Percentiles rank a stretch among this genome's conserved stretches.
These are phyloP conservation scores for Acrobeloides nanus DNA, from an alignment of 2,888 invertebrate species.

Conservation along the genomic window DNA sequence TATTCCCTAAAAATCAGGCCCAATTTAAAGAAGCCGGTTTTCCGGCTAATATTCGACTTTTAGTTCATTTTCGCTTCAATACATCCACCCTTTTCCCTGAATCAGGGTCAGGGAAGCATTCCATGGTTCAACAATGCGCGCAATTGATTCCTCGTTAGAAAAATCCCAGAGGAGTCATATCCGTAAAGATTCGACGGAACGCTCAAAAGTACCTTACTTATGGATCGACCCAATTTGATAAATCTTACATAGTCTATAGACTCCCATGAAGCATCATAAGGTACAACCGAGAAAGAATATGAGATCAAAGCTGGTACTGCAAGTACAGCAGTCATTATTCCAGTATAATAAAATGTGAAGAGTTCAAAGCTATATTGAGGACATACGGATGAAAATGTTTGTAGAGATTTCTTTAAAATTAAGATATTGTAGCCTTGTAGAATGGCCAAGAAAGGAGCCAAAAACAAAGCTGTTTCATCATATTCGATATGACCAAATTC, in stretches of 20 bases:
- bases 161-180: conserved; percentile 2
- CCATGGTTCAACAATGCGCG: too few species aligned
- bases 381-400: neutral
- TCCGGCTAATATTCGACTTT: too few species aligned
- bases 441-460: conserved; percentile 37
- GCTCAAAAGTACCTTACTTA: too few species aligned
- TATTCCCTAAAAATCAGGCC: too few species aligned
- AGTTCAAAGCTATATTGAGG: conserved; percentile 19
- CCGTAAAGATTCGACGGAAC: too few species aligned
- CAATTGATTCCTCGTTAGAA: too few species aligned
- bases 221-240: too few species aligned
- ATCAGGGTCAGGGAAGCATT: too few species aligned
- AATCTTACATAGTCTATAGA: conserved; percentile 47
- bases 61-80: too few species aligned
- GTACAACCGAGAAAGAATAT: conserved; percentile 26
- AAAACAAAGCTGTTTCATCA: conserved; percentile 27
- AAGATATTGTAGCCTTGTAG: conserved; percentile 30
- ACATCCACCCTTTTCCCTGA: too few species aligned
- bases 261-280: conserved; percentile 51
- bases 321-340: conserved; percentile 20
- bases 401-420: conserved; percentile 14
- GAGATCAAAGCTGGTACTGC: conserved; percentile 39
- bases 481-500: conserved; percentile 50
- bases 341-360: conserved; percentile 28
- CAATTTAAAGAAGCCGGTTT: neutral